Evolutionary conservation across 2,888 invertebrate species (phyloP), one percentile per base, ranked within the genome.

Genomic region (Hydriomena furcata): DNA sequence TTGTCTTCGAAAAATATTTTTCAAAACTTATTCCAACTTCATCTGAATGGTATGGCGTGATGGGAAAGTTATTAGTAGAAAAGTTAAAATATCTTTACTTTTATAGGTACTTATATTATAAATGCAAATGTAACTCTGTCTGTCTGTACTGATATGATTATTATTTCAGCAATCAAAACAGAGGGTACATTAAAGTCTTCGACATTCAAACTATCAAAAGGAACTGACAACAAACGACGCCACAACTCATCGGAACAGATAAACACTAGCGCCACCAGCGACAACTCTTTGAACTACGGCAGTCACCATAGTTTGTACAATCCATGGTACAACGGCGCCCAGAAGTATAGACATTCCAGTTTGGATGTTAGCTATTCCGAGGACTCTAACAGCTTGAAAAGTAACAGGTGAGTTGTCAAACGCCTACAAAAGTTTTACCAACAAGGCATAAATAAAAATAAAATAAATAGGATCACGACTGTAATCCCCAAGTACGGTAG

Each of bases 341-440:
- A 81, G 58, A 80, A 79, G 46, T 78, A 83, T 48, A 65, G 82
- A 28, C 82, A 85, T 55, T 85, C 84, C 0, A 92, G 92, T 49
- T 70, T 89, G 46, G 92, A 89, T 57, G 88, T 92, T 42, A 89
- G 88, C 25, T 91, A 90, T 57, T 94, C 94, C 0, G 94, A 94
- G 65, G 94, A 94, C 73, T 94, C 94, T 0, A 91, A 92, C 25
- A 94, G 94, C 67, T 92, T 94, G 74, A 93, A 93, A 47, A 92
- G 92, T 64, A 92, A 91, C 53, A 93, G 93, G 87, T 93, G 91
- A 65, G 24, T n/a, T n/a, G n/a, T n/a, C n/a, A n/a, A n/a, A n/a
- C n/a, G n/a, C n/a, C n/a, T n/a, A n/a, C n/a, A n/a, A n/a, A n/a
- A n/a, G n/a, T n/a, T n/a, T n/a, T n/a, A n/a, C n/a, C n/a, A n/a